Conservation (phyloP, 64 coral and sea anemone genomes). For the Exaiptasia diaphana region DNA sequence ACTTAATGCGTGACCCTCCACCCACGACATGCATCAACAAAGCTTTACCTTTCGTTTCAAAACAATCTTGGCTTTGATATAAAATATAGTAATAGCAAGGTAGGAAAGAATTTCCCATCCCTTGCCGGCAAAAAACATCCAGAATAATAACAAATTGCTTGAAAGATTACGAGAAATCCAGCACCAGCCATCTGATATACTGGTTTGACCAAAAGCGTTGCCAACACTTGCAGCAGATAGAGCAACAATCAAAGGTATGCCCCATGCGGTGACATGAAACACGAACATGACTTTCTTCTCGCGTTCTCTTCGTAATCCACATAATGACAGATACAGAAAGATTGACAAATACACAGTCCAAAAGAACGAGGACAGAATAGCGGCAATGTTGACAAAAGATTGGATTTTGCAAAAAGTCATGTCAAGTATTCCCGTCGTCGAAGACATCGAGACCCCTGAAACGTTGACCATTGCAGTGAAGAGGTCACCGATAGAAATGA, state of each 20-base stretch:
- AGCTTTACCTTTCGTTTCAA: constrained; percentile 79
- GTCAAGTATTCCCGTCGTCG: not conserved
- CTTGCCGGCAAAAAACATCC: constrained; percentile 94
- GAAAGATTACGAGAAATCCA: constrained; percentile 40
- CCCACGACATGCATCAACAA: no score
- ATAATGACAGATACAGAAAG: constrained; percentile 68
- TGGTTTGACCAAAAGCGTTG: constrained; percentile 50
- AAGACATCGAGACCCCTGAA: constrained; percentile 14
- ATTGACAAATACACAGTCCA: constrained; percentile 82
- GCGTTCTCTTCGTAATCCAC: constrained; percentile 9
- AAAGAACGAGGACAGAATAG: constrained; percentile 84
- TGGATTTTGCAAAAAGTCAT: constrained; percentile 37
- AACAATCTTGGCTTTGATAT: constrained; percentile 44
- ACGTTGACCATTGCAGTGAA: constrained; percentile 52
- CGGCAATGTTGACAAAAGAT: constrained; percentile 51
- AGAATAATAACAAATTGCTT: not conserved
- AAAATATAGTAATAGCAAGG: constrained; percentile 58
- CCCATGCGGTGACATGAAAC: constrained; percentile 85
- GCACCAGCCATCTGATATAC: constrained; percentile 74
- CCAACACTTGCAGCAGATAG: not conserved
- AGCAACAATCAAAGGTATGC: constrained; percentile 56
- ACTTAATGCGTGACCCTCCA: no score
- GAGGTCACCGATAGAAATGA: constrained; percentile 88
- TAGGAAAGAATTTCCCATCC: constrained; percentile 88
- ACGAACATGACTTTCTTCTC: constrained; percentile 55